These are phyloP conservation scores for Nomada hirtipes DNA, from an alignment of 2,888 invertebrate species.

Conservation along the genomic window DNA sequence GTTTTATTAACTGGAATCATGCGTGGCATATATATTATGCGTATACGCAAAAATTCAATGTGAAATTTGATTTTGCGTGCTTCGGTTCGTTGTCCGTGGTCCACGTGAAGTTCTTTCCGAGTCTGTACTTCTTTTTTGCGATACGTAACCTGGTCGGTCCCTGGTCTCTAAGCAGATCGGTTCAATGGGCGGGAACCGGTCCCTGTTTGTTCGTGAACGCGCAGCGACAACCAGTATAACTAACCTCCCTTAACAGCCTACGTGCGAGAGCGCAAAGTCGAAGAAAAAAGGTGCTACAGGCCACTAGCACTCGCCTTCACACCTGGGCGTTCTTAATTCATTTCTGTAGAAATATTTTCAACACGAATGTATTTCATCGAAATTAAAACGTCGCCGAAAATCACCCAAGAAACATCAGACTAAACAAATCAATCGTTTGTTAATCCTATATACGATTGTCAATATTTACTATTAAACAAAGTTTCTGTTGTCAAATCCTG, in stretches of 20 bases:
- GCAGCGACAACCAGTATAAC: constrained; percentile 77
- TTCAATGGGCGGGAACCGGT: constrained; percentile 78
- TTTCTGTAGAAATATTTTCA: constrained; percentile 5
- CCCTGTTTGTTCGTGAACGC: constrained; percentile 71
- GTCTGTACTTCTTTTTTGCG: constrained; percentile 54
- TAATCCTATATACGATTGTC: too few species aligned
- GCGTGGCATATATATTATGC: not conserved
- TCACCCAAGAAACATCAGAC: too few species aligned
- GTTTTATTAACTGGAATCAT: not conserved
- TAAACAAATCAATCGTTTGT: too few species aligned
- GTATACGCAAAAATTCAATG: not conserved
- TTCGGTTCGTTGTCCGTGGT: constrained; percentile 6
- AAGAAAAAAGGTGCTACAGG: constrained; percentile 58
- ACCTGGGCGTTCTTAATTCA: constrained; percentile 14
- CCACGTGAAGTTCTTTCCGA: constrained; percentile 50
- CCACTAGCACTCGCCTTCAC: constrained; percentile 43
- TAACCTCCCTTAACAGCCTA: constrained; percentile 76
- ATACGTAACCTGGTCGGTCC: constrained; percentile 58
- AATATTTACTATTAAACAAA: too few species aligned
- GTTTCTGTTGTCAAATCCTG: too few species aligned
- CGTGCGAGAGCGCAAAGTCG: constrained; percentile 66
- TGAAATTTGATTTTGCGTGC: not conserved
- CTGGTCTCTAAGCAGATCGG: constrained; percentile 57
- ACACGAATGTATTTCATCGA: not conserved
- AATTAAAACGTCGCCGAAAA: not conserved